A percentile compares a stretch with the other conserved stretches of the same genome.
phyloP scores from a whole-genome alignment of 2,888 invertebrate genomes.

The Spisula subtruncata region DNA sequence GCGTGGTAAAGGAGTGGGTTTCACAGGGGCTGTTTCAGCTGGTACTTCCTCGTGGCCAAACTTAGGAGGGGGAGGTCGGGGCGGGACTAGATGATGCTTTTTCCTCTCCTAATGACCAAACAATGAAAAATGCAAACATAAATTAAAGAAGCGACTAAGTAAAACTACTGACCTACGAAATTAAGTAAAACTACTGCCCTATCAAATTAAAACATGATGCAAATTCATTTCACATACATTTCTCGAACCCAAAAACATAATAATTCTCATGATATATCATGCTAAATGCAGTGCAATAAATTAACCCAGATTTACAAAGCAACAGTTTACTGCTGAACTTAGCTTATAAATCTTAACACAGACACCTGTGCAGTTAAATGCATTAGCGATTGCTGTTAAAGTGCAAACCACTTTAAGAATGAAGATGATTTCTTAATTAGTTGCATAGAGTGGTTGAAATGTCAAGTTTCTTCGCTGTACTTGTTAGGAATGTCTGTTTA shows the following conservation, averaged over 20 bases:
- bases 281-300: background rate
- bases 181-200: background rate
- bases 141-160: background rate
- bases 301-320: background rate
- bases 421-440: background rate
- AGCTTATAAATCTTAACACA: background rate
- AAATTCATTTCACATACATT: background rate
- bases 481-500: background rate
- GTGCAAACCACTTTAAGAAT: background rate
- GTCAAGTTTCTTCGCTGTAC: background rate
- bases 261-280: background rate
- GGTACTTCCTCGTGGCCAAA: conserved; percentile 69
- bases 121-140: conserved; percentile 6
- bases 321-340: background rate
- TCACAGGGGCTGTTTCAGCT: conserved; percentile 54
- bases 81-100: conserved; percentile 80
- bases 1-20: conserved; percentile 80
- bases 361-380: background rate
- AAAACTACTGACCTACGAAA: background rate
- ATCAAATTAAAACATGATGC: background rate
- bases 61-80: conserved; percentile 86
- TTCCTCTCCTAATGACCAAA: conserved; percentile 73
- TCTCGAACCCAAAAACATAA: background rate
- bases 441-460: background rate
- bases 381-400: background rate